Evolutionary conservation across 1,140 invertebrate species (phyloP).

Genomic region (Zaprionus lachaisei): DNA sequence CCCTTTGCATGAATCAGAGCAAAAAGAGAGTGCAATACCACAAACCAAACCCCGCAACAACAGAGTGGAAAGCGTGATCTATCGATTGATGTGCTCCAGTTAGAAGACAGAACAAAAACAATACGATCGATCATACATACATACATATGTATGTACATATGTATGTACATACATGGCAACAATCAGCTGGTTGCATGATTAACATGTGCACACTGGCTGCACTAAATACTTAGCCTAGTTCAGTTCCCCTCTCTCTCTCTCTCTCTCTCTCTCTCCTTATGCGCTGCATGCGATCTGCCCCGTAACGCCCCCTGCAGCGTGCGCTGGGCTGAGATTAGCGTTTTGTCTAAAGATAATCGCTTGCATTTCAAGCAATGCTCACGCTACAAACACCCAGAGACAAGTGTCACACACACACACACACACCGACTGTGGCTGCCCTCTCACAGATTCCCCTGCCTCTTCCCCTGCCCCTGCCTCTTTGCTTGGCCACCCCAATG

Average conservation of each 20-base stretch:
- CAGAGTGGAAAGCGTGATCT: slow-evolving; percentile 6
- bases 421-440: slow-evolving; percentile 7
- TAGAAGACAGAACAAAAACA: slow-evolving; percentile 3
- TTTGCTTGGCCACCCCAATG: slow-evolving; percentile 6
- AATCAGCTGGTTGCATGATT: not conserved
- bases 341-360: slow-evolving; percentile 42
- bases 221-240: slow-evolving; percentile 6
- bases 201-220: slow-evolving; percentile 5
- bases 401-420: slow-evolving; percentile 28
- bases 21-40: not conserved
- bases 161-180: not conserved
- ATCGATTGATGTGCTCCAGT: slow-evolving; percentile 25
- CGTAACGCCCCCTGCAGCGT: slow-evolving; percentile 7
- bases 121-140: slow-evolving; percentile 2
- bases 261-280: not conserved
- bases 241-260: not conserved
- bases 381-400: slow-evolving; percentile 33
- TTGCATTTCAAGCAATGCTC: slow-evolving; percentile 37
- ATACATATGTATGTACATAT: too few species aligned
- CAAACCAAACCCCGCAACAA: not conserved
- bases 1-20: not conserved
- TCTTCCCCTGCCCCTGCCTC: not conserved
- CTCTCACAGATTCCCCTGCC: slow-evolving; percentile 3
- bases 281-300: not conserved
- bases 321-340: slow-evolving; percentile 31